Conservation (phyloP, 2,797 vertebrate genomes). For the Coregonus ussuriensis region DNA sequence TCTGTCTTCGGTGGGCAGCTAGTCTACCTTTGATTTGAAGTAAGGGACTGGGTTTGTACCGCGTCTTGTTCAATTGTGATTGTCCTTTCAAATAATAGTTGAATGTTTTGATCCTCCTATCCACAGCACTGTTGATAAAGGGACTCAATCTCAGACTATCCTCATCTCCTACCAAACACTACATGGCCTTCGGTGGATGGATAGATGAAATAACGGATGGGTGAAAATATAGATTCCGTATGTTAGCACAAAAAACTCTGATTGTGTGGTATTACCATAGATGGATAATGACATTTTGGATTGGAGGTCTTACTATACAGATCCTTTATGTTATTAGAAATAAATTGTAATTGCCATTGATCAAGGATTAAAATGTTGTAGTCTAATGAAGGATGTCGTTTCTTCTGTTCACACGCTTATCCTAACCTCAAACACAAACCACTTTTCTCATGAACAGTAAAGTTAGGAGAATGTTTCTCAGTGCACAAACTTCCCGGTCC, state of each 20-base stretch:
- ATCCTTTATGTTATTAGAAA: not conserved
- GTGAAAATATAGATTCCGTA: not conserved
- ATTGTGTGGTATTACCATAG: not conserved
- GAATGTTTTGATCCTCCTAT: not conserved
- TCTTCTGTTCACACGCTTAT: not conserved
- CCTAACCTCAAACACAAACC: not conserved
- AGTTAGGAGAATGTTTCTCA: not conserved
- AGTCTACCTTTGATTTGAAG: not conserved
- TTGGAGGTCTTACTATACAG: no score
- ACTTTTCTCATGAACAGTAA: not conserved
- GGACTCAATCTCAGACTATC: not conserved
- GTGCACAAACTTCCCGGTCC: conserved; percentile 3
- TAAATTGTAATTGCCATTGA: not conserved
- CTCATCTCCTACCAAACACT: not conserved
- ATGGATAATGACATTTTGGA: no score
- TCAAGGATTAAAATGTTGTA: not conserved
- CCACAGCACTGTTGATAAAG: not conserved
- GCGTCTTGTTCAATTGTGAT: not conserved
- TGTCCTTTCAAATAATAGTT: not conserved
- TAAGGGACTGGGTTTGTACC: not conserved
- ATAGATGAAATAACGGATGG: not conserved
- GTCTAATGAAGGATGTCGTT: not conserved
- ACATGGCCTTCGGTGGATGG: not conserved
- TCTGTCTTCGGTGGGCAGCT: no score
- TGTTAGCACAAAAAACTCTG: not conserved